Conservation (phyloP, 2,113 vertebrate species). For the Antechinus flavipes region DNA sequence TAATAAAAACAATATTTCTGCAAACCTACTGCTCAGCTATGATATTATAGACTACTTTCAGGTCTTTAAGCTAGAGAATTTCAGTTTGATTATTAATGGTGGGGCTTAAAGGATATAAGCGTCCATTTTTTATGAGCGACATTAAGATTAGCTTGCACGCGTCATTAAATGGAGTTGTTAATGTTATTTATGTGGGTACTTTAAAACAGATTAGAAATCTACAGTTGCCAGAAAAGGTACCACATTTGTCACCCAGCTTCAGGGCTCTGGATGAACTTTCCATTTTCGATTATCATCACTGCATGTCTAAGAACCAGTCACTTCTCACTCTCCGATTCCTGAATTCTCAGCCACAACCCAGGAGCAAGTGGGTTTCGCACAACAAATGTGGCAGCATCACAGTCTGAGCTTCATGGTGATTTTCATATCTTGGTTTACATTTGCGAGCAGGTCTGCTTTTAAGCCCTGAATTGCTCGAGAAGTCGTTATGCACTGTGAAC, state of each 20-base stretch:
- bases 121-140: neutral
- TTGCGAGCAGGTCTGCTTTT: conserved; percentile 60
- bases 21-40: neutral
- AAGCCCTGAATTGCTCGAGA: conserved; percentile 56
- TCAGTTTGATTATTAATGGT: neutral
- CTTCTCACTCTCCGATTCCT: neutral
- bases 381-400: conserved; percentile 15
- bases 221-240: neutral
- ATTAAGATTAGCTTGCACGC: neutral
- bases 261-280: neutral
- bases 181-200: conserved; percentile 1
- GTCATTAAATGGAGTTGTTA: conserved; percentile 26
- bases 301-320: conserved; percentile 18
- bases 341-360: conserved; percentile 36
- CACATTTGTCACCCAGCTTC: neutral
- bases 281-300: conserved; percentile 35
- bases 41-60: neutral
- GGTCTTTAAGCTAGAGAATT: neutral
- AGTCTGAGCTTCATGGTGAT: neutral
- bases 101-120: neutral
- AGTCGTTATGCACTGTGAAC: conserved; percentile 60
- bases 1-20: neutral
- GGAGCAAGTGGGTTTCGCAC: conserved; percentile 58
- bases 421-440: neutral
- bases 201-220: conserved; percentile 30